These are phyloP conservation scores for Scaptomyza polygonia DNA, from an alignment of 2,888 invertebrate species.

Conservation along the genomic window DNA sequence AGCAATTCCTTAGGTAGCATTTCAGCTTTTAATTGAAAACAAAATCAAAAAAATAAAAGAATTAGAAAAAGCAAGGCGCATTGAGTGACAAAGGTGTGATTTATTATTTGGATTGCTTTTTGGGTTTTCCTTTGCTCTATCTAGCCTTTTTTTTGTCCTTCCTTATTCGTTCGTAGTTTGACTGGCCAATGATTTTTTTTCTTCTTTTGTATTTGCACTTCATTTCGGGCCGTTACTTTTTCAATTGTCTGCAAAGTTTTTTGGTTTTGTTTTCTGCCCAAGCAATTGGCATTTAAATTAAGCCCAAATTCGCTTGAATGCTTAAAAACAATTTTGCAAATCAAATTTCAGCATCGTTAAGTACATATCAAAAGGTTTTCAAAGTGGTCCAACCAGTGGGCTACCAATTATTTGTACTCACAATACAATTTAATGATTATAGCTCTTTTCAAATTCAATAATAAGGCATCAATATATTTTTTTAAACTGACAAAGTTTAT, in stretches of 20 bases:
- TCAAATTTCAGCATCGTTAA: slow-evolving; percentile 42
- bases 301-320: slow-evolving; percentile 48
- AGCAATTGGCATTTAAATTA: slow-evolving; percentile 60
- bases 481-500: slow-evolving; percentile 29
- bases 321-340: slow-evolving; percentile 40
- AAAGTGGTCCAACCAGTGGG: slow-evolving; percentile 17
- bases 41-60: slow-evolving; percentile 6
- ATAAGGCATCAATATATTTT: background rate
- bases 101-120: slow-evolving; percentile 72
- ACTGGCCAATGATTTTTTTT: slow-evolving; percentile 23
- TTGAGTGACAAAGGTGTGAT: slow-evolving; percentile 77
- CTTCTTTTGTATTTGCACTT: slow-evolving; percentile 57
- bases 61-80: slow-evolving; percentile 44
- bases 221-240: slow-evolving; percentile 48
- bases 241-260: slow-evolving; percentile 59
- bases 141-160: background rate
- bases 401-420: slow-evolving; percentile 43
- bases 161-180: slow-evolving; percentile 9
- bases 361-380: slow-evolving; percentile 38
- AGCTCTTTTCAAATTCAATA: slow-evolving; percentile 12
- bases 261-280: slow-evolving; percentile 7
- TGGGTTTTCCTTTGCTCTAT: slow-evolving; percentile 24
- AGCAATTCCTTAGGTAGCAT: slow-evolving; percentile 59
- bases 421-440: slow-evolving; percentile 39
- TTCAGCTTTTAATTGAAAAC: slow-evolving; percentile 68